A percentile compares a stretch with the other conserved stretches of the same genome.
Evolutionary conservation across 2,888 invertebrate genomes (phyloP).

Genomic region (Apamea sordens): DNA sequence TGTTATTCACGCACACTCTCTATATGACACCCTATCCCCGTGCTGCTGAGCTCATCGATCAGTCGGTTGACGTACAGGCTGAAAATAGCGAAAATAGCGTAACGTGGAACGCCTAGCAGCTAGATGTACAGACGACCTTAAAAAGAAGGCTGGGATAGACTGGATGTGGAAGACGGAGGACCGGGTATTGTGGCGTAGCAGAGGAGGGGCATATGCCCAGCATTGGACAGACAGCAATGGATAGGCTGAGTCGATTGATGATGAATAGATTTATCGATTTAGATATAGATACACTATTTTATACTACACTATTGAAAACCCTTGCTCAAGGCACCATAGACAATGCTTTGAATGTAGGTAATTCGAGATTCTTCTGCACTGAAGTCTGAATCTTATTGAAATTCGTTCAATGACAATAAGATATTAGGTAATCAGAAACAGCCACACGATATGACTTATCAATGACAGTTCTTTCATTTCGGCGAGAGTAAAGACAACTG

Average conservation of each 20-base stretch:
- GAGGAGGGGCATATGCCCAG: not conserved
- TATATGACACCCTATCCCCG: no score
- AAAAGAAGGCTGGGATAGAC: not conserved
- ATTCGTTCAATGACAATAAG: slow-evolving; percentile 13
- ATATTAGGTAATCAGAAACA: slow-evolving; percentile 37
- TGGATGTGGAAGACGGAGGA: not conserved
- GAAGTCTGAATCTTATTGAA: not conserved
- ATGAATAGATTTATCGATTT: not conserved
- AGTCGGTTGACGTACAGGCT: no score
- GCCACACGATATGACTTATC: slow-evolving; percentile 17
- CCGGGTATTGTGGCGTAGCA: not conserved
- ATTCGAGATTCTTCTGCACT: not conserved
- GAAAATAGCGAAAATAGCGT: not conserved
- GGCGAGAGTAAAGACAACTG: slow-evolving; percentile 11
- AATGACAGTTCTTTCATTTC: slow-evolving; percentile 22
- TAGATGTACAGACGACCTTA: not conserved
- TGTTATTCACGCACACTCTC: no score
- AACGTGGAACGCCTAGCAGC: no score
- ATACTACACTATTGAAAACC: not conserved
- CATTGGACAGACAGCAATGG: not conserved
- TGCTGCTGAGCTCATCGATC: no score
- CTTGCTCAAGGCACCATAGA: not conserved
- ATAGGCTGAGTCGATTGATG: not conserved
- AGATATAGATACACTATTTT: not conserved
- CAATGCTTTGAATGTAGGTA: not conserved